Percentiles rank a stretch among this genome's conserved stretches.
These are phyloP conservation scores for Ptilorrhoa leucosticta DNA, from an alignment of 2,113 vertebrate genomes.

Conservation along the genomic window DNA sequence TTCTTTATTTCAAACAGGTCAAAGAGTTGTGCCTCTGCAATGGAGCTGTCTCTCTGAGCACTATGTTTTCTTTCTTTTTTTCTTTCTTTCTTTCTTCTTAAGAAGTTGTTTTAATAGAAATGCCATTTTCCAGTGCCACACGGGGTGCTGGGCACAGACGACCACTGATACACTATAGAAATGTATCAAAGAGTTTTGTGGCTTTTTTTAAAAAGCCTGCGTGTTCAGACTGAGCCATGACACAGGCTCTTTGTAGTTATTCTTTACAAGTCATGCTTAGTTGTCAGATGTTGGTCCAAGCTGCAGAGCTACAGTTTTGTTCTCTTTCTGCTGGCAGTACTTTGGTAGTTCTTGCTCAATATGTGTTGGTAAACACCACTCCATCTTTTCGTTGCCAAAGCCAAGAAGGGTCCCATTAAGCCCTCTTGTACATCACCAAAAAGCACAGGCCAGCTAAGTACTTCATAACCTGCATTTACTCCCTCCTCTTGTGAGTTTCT, in stretches of 20 bases:
- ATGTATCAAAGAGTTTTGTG: not conserved
- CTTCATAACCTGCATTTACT: not conserved
- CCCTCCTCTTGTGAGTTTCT: not conserved
- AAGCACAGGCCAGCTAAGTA: not conserved
- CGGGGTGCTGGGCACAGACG: not conserved
- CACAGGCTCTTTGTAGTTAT: conserved; percentile 6
- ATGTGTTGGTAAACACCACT: not conserved
- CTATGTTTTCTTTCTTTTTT: not conserved
- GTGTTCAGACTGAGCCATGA: not conserved
- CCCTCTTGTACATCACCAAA: not conserved
- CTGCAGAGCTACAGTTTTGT: not conserved
- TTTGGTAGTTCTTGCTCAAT: conserved; percentile 3
- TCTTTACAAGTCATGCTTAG: conserved; percentile 6
- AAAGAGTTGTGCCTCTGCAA: not conserved
- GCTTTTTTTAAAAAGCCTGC: not conserved
- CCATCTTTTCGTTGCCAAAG: not conserved
- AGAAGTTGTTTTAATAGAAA: not conserved
- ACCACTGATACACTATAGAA: not conserved
- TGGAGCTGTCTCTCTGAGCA: not conserved
- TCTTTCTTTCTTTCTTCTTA: not conserved
- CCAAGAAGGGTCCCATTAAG: not conserved
- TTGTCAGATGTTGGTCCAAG: conserved; percentile 55
- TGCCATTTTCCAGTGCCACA: not conserved
- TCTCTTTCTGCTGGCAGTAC: conserved; percentile 20
- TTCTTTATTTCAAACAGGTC: not conserved